Percentiles rank a stretch among this genome's conserved stretches.
Evolutionary conservation across 2,888 invertebrate species (phyloP).

Genomic region (Polymixis flavicincta): DNA sequence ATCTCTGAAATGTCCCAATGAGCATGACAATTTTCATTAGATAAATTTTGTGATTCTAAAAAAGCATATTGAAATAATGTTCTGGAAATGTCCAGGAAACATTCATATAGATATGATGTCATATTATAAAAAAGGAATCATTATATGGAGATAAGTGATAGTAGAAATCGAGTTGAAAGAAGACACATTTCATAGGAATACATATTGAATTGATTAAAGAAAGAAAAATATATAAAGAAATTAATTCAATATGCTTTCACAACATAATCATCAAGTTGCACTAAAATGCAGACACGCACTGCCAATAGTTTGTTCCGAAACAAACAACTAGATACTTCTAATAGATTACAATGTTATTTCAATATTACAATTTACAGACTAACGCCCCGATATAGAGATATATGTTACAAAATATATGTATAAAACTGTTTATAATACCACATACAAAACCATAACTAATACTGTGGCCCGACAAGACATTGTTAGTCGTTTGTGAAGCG

Average conservation of each 20-base stretch:
- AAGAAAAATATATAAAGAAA: constrained; percentile 67
- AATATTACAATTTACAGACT: constrained; percentile 84
- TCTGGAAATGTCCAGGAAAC: constrained; percentile 55
- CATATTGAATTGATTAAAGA: constrained; percentile 57
- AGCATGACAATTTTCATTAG: constrained; percentile 78
- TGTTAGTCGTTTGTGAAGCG: constrained; percentile 91
- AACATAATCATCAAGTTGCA: constrained; percentile 85
- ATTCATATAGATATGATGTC: constrained; percentile 44
- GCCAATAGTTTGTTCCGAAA: constrained; percentile 83
- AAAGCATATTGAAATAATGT: constrained; percentile 90
- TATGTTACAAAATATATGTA: constrained; percentile 88
- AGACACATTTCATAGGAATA: constrained; percentile 50
- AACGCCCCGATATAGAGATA: constrained; percentile 84
- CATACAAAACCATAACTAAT: constrained; percentile 89
- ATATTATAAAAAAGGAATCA: constrained; percentile 38
- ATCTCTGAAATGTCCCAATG: constrained; percentile 81
- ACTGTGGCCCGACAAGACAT: constrained; percentile 88
- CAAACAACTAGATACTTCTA: constrained; percentile 82
- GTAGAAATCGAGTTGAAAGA: constrained; percentile 13
- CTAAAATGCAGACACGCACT: constrained; percentile 91
- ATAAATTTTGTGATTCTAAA: constrained; percentile 84
- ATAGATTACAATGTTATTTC: constrained; percentile 77
- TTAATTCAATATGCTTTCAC: constrained; percentile 89
- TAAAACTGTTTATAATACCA: constrained; percentile 82
- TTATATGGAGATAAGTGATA: constrained; percentile 40